Conservation (phyloP, 2,113 vertebrate species). For the Aegotheles bennettii region DNA sequence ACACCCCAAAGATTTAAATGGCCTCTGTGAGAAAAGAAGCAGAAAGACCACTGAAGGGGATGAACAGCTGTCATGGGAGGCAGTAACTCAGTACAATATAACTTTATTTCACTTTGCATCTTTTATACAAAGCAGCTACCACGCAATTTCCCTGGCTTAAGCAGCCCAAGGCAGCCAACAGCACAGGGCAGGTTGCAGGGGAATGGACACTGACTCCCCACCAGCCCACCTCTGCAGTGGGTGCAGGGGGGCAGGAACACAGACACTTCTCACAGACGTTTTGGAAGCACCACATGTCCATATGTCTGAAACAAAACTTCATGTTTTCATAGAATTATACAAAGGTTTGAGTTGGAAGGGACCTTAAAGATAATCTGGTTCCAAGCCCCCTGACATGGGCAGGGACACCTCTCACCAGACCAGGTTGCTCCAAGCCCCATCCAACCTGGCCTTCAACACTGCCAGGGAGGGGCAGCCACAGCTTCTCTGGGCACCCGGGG, state of each 20-base stretch:
- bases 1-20: neutral
- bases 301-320: neutral
- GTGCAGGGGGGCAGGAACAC: fast-evolving
- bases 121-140: neutral
- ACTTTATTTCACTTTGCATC: neutral
- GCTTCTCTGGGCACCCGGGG: too few relatives aligned
- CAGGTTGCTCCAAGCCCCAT: too few relatives aligned
- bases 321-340: too few relatives aligned
- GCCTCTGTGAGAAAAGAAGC: neutral
- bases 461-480: too few relatives aligned
- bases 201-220: neutral
- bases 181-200: neutral
- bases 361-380: too few relatives aligned
- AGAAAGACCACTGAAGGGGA: neutral
- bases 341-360: too few relatives aligned
- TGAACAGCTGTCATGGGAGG: neutral
- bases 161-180: neutral
- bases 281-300: fast-evolving
- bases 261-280: neutral
- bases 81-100: neutral
- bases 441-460: too few relatives aligned
- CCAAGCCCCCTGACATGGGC: too few relatives aligned
- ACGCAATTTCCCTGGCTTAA: neutral
- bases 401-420: too few relatives aligned
- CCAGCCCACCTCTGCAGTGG: neutral